Evolutionary conservation across 1,140 invertebrate species (phyloP).

Genomic region (Stegodyphus dumicola): DNA sequence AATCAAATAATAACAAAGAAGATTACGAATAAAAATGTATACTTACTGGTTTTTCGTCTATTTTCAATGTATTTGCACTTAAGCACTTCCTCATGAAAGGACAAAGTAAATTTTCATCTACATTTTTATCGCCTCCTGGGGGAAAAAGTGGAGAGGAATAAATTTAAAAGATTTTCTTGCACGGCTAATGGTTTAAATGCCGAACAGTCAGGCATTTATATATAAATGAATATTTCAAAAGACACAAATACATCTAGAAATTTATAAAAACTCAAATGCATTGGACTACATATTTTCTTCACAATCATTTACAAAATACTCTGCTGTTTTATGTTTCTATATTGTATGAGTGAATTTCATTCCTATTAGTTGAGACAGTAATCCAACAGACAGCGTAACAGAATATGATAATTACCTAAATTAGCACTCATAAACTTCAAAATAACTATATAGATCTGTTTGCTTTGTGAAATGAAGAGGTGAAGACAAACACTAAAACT

Average conservation of each 20-base stretch:
- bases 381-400: no score
- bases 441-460: no score
- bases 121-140: conserved; percentile 31
- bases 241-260: not conserved
- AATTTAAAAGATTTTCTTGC: not conserved
- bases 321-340: not conserved
- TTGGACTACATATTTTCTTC: not conserved
- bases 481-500: no score
- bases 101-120: conserved; percentile 46
- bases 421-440: no score
- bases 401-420: no score
- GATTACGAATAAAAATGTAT: no score
- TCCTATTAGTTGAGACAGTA: no score
- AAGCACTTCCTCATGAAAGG: conserved; percentile 37
- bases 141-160: not conserved
- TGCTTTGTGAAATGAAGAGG: no score
- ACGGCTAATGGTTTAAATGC: not conserved
- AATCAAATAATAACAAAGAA: no score
- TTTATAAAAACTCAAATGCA: not conserved
- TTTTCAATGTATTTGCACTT: conserved; percentile 15
- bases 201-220: not conserved
- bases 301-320: not conserved
- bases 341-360: not conserved
- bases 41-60: conserved; percentile 23
- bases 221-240: not conserved